Base-by-base conservation (phyloP, 2,888 invertebrate genomes). In the Pyralis farinalis region DNA sequence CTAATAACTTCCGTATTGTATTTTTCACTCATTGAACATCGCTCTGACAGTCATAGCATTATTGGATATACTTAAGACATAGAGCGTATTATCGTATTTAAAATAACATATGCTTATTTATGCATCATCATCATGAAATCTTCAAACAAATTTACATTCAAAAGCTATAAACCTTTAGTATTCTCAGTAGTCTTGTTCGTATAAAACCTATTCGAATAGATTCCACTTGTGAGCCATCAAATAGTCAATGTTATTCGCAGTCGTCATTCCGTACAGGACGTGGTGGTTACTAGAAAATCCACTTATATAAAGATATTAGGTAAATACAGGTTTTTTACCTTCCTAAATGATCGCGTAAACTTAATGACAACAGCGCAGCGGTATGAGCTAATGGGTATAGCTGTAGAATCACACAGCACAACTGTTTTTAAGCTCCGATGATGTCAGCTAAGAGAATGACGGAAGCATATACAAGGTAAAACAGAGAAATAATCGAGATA, bases 391-490 rank as follows among this genome's bases (percentile, higher is more conserved):
- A 2, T 25, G 7, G 7, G 25, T 7, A n/a, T 25, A 8, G 7
- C 25, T n/a, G n/a, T 25, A 25, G 25, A 2, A 7, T 25, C 25
- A 7, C 25, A 37, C 42, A 49, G 49, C 55, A 59, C 58, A 55
- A 65, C 51, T 51, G 46, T 61, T 36, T 43, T 60, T 53, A 53
- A 56, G 53, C 58, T 46, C 43, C 52, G 68, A 57, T 79, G 79
- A 78, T 72, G 70, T 79, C 79, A 78, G 67, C 62, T 50, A 48
- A 47, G 51, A 53, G 55, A 54, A 66, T 69, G 67, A 61, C 68
- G 63, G 61, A 68, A 64, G 58, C 57, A 39, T 40, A 28, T 28
- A 39, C 66, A 69, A 67, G 63, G 66, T 58, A 56, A 58, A 49
- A 46, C 49, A 42, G 52, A 56, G 55, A 63, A 63, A 57, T 58